A percentile compares a stretch with the other conserved stretches of the same genome.
Evolutionary conservation across 1,140 invertebrate species (phyloP).

Genomic region (Neotoxoptera formosana): DNA sequence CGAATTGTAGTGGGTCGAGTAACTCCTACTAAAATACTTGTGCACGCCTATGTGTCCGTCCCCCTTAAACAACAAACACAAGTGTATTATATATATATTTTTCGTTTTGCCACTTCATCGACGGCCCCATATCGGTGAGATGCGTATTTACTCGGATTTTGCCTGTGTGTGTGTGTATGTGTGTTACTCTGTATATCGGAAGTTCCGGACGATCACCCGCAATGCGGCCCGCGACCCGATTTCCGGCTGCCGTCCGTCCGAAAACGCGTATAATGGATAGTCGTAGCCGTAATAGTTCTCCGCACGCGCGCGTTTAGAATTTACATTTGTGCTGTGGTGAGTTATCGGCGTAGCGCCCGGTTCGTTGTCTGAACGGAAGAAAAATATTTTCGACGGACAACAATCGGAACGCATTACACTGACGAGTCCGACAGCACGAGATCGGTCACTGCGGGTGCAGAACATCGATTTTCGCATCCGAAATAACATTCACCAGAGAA

Average conservation of each 20-base stretch:
- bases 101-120: background rate
- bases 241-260: background rate
- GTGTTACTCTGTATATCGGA: background rate
- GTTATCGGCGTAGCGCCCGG: background rate
- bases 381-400: background rate
- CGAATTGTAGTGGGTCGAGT: no score
- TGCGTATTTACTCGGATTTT: background rate
- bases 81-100: background rate
- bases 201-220: constrained; percentile 24
- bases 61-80: background rate
- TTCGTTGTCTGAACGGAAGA: background rate
- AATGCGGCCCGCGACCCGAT: constrained; percentile 26
- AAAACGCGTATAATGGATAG: background rate
- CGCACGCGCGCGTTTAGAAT: background rate
- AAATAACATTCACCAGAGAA: background rate
- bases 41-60: no score
- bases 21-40: no score
- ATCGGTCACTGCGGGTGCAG: background rate
- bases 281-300: background rate
- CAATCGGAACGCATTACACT: background rate
- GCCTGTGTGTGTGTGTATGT: no score
- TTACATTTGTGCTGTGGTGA: background rate
- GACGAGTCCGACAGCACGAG: background rate
- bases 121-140: background rate
- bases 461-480: background rate